Evolutionary conservation across 2,113 vertebrate species (phyloP).

Genomic region (Cercopithecus mona): DNA sequence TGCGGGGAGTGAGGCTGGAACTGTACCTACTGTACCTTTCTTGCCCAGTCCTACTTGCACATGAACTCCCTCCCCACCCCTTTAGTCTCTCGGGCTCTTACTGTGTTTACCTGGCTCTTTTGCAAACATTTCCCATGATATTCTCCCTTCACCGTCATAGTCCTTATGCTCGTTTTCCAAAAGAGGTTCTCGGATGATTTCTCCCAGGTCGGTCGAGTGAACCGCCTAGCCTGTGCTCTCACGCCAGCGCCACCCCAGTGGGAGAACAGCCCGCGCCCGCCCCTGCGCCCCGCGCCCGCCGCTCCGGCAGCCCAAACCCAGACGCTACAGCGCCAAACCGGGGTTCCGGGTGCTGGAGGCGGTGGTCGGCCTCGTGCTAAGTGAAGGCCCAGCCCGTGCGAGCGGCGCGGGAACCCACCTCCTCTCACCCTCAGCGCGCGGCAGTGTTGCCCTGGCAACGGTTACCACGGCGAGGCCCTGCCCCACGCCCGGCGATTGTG

Average conservation of each 20-base stretch:
- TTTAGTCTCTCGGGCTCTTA: not conserved
- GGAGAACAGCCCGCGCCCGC: accelerated
- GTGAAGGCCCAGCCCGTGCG: not conserved
- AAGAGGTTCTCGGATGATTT: not conserved
- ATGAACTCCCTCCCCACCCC: not conserved
- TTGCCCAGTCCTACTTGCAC: not conserved
- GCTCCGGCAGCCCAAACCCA: too few species aligned
- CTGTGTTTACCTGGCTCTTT: not conserved
- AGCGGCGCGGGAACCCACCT: accelerated
- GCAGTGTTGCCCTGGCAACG: slow-evolving; percentile 27
- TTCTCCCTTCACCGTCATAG: not conserved
- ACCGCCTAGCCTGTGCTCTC: accelerated
- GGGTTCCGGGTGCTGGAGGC: not conserved
- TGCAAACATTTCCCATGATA: not conserved
- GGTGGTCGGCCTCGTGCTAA: too few species aligned
- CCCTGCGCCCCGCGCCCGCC: not conserved
- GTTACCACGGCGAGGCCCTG: not conserved
- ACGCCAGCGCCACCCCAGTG: not conserved
- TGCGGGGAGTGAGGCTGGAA: not conserved
- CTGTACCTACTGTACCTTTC: not conserved
- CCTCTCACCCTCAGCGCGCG: not conserved
- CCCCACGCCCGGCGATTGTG: not conserved
- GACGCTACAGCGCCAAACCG: not conserved
- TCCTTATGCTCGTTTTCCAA: not conserved
- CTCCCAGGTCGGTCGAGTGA: not conserved